Percentiles rank a stretch among this genome's conserved stretches.
phyloP scores from a whole-genome alignment of 2,797 vertebrate genomes.

The Okamejei kenojei region DNA sequence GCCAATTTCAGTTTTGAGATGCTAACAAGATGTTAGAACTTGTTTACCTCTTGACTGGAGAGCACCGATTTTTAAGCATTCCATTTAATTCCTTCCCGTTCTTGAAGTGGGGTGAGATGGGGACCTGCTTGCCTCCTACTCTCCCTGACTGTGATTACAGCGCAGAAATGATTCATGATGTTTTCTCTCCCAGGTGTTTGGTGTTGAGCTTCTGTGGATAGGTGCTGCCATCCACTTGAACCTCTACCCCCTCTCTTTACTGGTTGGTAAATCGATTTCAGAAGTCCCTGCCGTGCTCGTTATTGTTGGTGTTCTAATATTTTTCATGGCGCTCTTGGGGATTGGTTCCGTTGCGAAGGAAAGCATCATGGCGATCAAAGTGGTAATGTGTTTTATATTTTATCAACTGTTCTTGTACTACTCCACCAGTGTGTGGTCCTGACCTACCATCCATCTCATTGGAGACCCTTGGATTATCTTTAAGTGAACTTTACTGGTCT shows the following conservation, averaged over 20 bases:
- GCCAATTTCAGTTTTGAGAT: background rate
- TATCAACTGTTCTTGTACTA: too few relatives aligned
- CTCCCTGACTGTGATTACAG: background rate
- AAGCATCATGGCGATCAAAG: slow-evolving; percentile 44
- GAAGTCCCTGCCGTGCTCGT: slow-evolving; percentile 43
- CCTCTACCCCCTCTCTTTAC: slow-evolving; percentile 41
- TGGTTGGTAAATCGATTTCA: slow-evolving; percentile 41
- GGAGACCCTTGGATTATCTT: too few relatives aligned
- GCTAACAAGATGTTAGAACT: background rate
- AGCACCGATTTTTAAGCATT: background rate
- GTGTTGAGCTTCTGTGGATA: slow-evolving; percentile 42
- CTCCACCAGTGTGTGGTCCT: too few relatives aligned
- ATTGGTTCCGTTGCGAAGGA: slow-evolving; percentile 43
- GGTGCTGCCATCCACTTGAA: slow-evolving; percentile 44
- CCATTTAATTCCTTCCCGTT: background rate
- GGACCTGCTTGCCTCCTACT: background rate
- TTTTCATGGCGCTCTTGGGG: slow-evolving; percentile 46
- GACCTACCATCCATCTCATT: too few relatives aligned
- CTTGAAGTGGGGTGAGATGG: background rate
- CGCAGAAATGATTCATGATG: background rate
- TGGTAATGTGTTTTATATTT: slow-evolving; percentile 39
- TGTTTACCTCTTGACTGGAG: background rate
- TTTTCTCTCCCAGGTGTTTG: slow-evolving; percentile 36
- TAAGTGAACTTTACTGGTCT: too few relatives aligned
- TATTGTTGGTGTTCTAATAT: slow-evolving; percentile 43